These are phyloP conservation scores for Ischnus inquisitorius DNA, from an alignment of 2,888 invertebrate genomes.

Conservation along the genomic window DNA sequence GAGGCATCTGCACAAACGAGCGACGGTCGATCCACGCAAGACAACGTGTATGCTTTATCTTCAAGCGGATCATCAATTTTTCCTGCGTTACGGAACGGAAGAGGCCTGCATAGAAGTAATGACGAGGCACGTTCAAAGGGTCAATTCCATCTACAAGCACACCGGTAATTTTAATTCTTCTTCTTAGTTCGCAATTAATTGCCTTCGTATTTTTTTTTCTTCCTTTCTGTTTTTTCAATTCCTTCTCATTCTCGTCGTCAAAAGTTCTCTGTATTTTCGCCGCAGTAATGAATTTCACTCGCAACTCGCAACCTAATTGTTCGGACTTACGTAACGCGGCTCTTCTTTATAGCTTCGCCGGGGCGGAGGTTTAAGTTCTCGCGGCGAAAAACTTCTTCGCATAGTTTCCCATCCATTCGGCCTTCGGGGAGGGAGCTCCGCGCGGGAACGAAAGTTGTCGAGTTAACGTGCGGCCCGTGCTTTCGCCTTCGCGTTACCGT, in stretches of 20 bases:
- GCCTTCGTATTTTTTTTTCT: neutral
- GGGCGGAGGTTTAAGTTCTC: neutral
- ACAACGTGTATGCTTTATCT: slow-evolving; percentile 98
- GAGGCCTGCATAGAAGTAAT: slow-evolving; percentile 98
- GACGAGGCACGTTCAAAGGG: slow-evolving; percentile 97
- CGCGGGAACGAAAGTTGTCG: slow-evolving; percentile 36
- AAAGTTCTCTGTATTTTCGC: slow-evolving; percentile 38
- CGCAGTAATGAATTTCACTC: slow-evolving; percentile 47
- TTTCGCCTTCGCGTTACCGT: slow-evolving; percentile 18
- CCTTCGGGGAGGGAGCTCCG: neutral
- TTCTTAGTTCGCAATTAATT: neutral
- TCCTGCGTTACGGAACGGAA: slow-evolving; percentile 96
- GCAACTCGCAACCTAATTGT: slow-evolving; percentile 48
- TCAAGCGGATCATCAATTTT: slow-evolving; percentile 98
- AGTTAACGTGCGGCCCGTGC: slow-evolving; percentile 24
- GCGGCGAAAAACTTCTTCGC: slow-evolving; percentile 36
- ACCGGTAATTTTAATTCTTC: slow-evolving; percentile 88
- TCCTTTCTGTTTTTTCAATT: neutral
- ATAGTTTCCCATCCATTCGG: slow-evolving; percentile 46
- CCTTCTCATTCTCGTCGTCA: slow-evolving; percentile 13
- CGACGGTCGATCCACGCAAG: slow-evolving; percentile 93
- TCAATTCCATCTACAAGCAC: slow-evolving; percentile 94
- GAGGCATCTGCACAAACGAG: slow-evolving; percentile 86
- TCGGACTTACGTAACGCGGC: slow-evolving; percentile 1
- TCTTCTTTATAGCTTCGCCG: slow-evolving; percentile 14